Base-by-base conservation (phyloP, 2,113 vertebrate genomes). In the Bagarius yarrelli region DNA sequence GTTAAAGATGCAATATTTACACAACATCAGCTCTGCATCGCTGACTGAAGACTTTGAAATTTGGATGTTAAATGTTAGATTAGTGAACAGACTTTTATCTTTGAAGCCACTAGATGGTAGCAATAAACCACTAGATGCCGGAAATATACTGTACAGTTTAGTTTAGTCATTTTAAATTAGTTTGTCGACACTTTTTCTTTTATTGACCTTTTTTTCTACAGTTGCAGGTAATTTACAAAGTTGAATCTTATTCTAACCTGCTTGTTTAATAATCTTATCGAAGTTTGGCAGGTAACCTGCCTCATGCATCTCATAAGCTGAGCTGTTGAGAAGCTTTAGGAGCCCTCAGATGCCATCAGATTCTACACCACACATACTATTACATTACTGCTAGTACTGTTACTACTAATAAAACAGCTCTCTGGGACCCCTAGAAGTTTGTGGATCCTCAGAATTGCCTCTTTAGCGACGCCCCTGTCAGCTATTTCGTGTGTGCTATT, bases 51-150 rank as follows among this genome's bases (percentile, higher is more conserved):
- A 16, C 23, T 47, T 69, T 23, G 2, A 44, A 67, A 67, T n/a
- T 2, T 36, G 36, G 32, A 12, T 9, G 34, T 21, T 47, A 34
- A 69, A 5, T 25, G 32, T 63, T 19, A 34, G 32, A n/a, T n/a
- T 32, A 40, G 64, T 40, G 5, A 66, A 40, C 19, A 23, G 2
- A 71, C 9, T 1, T 72, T 32, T 53, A 40, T n/a, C 6, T 19
- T 0, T 53, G 30, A 0, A 76, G 79, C 88, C 88, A 86, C 70
- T 23, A 88, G 82, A 50, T 79, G 88, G 83, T 85, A 57, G 86
- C 70, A 69, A 25, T 61, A 0, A 74, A 81, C 9, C 87, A 86
- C 70, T 19, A 87, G 82, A 50, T 79, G 88, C 82, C 85, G 55
- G 86, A 70, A 69, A 25, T 61, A 85, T 30, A 80, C 67, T 74